A percentile compares a stretch with the other conserved stretches of the same genome.
These are phyloP conservation scores for Sicus ferrugineus DNA, from an alignment of 2,888 invertebrate genomes.

Conservation along the genomic window DNA sequence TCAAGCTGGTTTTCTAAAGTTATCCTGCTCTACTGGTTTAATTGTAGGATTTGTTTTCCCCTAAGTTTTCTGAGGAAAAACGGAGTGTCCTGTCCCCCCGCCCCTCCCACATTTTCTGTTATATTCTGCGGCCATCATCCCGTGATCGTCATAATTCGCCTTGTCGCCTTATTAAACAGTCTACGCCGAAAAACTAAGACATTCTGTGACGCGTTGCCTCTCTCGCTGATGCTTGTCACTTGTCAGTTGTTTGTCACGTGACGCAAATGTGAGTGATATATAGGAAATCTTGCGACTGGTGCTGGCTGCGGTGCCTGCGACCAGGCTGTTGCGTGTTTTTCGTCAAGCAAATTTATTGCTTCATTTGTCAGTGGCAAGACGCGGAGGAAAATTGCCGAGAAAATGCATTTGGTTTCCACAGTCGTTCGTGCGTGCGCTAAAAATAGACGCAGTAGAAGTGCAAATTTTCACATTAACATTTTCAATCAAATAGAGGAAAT, in stretches of 20 bases:
- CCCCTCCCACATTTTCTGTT: too few species aligned
- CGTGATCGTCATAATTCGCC: slow-evolving; percentile 58
- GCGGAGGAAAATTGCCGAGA: slow-evolving; percentile 16
- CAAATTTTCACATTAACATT: too few species aligned
- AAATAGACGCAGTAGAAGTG: neutral
- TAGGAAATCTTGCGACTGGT: slow-evolving; percentile 50
- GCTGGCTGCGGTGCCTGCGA: slow-evolving; percentile 38
- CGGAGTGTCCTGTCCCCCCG: too few species aligned
- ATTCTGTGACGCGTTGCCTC: slow-evolving; percentile 38
- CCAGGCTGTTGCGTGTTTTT: slow-evolving; percentile 53
- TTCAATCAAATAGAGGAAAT: too few species aligned
- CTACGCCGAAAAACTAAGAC: slow-evolving; percentile 42
- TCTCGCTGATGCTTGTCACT: slow-evolving; percentile 58
- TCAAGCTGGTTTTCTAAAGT: too few species aligned
- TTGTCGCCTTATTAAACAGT: slow-evolving; percentile 46
- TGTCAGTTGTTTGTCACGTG: slow-evolving; percentile 62
- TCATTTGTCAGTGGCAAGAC: slow-evolving; percentile 52
- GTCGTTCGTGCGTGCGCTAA: neutral
- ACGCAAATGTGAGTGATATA: slow-evolving; percentile 61
- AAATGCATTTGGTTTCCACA: slow-evolving; percentile 16
- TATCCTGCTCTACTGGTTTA: too few species aligned
- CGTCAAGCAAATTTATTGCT: slow-evolving; percentile 61
- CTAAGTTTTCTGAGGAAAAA: too few species aligned
- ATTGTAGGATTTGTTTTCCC: too few species aligned
- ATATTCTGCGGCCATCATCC: slow-evolving; percentile 21